Base-by-base conservation (phyloP, 2,888 invertebrate genomes). In the Alcis repandata region DNA sequence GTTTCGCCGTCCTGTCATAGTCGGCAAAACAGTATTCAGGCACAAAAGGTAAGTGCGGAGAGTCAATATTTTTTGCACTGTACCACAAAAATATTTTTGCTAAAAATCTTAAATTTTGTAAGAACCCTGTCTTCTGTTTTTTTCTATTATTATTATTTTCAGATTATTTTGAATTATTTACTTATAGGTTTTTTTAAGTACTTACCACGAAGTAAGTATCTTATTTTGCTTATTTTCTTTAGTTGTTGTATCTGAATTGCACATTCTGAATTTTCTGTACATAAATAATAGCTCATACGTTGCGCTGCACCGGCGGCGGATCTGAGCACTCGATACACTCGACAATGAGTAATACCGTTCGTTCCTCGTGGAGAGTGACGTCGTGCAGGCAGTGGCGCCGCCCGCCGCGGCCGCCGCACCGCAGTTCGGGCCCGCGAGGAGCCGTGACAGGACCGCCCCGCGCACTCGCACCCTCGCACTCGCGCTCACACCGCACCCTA, bases 271-370 rank as follows among this genome's bases (percentile, higher is more conserved):
- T 0, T 17, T 9, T 17, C 38, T 1, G 38, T n/a, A 38, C 4
- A 41, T 17, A 15, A 15, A 15, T 10, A 4, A 9, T 22, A 15
- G 8, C 27, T 6, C 6, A n/a, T 27, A 8, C 48, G 9, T 9
- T 32, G 48, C 27, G 27, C 9, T 48, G 48, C 48, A 48, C 15
- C 48, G 48, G 27, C 22, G 46, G 19, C 46, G 15, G 48, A 27
- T 27, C 32, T 9, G 32, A 11, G 48, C 13, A 22, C 2, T 1
- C 81, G 78, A 78, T 78, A 79, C 75, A 72, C 74, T 76, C 79
- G 84, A 80, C 87, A 84, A 91, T 92, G 92, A 91, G 89, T 91
- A 92, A 91, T 91, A 89, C 89, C 87, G 91, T 89, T 89, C 87
- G 87, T 89, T 88, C 83, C 77, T 87, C 85, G 85, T 88, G 87